Base-by-base conservation (phyloP, 2,888 invertebrate genomes). In the Campaea margaritaria region DNA sequence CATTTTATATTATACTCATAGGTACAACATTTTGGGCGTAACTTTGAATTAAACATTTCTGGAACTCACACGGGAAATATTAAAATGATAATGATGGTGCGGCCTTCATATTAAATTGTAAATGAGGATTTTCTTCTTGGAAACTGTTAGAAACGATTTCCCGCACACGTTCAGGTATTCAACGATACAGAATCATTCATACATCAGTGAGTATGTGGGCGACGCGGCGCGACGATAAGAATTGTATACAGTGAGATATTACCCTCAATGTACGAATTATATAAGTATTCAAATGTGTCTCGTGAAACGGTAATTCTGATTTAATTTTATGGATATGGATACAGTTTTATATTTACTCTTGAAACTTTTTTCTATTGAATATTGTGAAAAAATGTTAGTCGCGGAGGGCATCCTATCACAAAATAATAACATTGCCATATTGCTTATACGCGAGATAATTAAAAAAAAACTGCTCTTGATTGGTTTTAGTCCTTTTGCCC, bases 191-290 rank as follows among this genome's bases (percentile, higher is more conserved):
- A 46, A 47, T 57, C 27, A 15, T 56, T 62, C 45, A 53, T 52
- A 45, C 52, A 39, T 45, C 48, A 53, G 39, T 43, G 46, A 43
- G 47, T 53, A 58, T 52, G 49, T 62, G 54, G 44, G 47, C 54
- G 50, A 28, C 34, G 47, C 14, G 31, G 21, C 21, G 39, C 39
- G 44, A 31, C n/a, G 38, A 52, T 52, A 61, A 48, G 41, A 58
- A 42, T 54, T 38, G 52, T 53, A 41, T 48, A 11, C 28, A n/a
- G 9, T 13, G 43, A 38, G 12, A 38, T 47, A 47, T 52, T 44
- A 34, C 14, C 9, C 10, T 46, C 16, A 11, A 51, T 41, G 15
- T 39, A 27, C 11, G 13, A n/a, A n/a, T n/a, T n/a, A n/a, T n/a
- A n/a, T n/a, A n/a, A n/a, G 31, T 43, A 41, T 31, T 15, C 36